Percentiles rank a stretch among this genome's conserved stretches.
These are phyloP conservation scores for Corvus cornix DNA, from an alignment of 2,113 vertebrate species.

Conservation along the genomic window DNA sequence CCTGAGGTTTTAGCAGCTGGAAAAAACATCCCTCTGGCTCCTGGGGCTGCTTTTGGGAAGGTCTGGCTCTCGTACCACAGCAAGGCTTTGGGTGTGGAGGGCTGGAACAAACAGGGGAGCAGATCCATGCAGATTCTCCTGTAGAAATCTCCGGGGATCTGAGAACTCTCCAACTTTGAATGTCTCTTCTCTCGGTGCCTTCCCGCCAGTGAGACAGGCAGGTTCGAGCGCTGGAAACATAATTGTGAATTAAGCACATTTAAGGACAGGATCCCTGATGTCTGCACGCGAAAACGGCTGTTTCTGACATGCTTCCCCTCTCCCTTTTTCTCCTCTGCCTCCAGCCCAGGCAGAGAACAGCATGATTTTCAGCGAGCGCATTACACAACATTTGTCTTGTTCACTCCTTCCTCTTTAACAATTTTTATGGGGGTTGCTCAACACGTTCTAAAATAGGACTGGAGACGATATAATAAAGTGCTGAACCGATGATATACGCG, in stretches of 20 bases:
- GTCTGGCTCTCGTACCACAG: background rate
- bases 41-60: background rate
- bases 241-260: constrained; percentile 21
- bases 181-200: background rate
- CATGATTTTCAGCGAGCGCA: constrained; percentile 10
- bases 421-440: constrained; percentile 63
- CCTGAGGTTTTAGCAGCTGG: background rate
- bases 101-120: background rate
- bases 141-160: background rate
- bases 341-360: constrained; percentile 12
- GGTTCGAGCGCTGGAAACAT: background rate
- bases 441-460: constrained; percentile 52
- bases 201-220: background rate
- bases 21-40: background rate
- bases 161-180: background rate
- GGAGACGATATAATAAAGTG: constrained; percentile 45
- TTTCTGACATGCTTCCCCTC: constrained; percentile 25
- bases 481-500: constrained; percentile 31
- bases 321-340: constrained; percentile 15
- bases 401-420: constrained; percentile 59
- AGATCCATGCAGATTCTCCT: background rate
- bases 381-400: constrained; percentile 55
- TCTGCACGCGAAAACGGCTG: background rate
- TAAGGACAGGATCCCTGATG: background rate
- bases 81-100: background rate